Conservation (phyloP, 1,140 invertebrate genomes). For the Teleogryllus occipitalis region DNA sequence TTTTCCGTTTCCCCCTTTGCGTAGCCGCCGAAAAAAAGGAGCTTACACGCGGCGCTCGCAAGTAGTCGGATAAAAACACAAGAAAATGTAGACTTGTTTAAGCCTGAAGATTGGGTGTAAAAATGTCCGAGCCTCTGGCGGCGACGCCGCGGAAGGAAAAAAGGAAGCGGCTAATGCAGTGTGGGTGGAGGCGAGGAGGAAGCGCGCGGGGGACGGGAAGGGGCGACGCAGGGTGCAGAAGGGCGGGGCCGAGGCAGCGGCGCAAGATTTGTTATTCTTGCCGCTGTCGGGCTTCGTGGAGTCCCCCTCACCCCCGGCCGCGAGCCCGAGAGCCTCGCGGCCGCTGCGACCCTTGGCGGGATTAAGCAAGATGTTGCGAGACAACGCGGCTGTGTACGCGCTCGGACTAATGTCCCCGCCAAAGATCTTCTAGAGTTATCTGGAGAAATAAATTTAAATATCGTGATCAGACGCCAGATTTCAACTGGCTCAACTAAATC, state of each 20-base stretch:
- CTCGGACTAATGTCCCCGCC: no score
- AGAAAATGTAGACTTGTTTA: conserved; percentile 5
- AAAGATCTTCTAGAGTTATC: no score
- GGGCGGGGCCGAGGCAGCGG: neutral
- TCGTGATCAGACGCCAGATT: no score
- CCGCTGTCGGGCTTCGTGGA: neutral
- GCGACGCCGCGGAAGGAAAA: neutral
- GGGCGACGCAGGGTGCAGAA: no score
- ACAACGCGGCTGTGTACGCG: neutral
- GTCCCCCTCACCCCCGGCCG: neutral
- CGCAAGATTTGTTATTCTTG: conserved; percentile 4
- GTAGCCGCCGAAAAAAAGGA: neutral
- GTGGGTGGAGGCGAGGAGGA: neutral
- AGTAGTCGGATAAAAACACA: conserved; percentile 1
- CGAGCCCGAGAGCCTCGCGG: neutral
- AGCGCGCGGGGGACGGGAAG: no score
- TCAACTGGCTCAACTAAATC: no score
- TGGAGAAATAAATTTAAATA: no score
- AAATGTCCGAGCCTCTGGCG: neutral
- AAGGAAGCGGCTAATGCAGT: neutral
- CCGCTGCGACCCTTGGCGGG: neutral
- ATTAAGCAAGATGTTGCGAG: neutral
- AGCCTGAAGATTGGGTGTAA: conserved; percentile 3
- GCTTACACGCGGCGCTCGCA: neutral
- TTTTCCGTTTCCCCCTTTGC: neutral